These are phyloP conservation scores for Sinocyclocheilus anophthalmus DNA, from an alignment of 2,113 vertebrate species.

Conservation along the genomic window DNA sequence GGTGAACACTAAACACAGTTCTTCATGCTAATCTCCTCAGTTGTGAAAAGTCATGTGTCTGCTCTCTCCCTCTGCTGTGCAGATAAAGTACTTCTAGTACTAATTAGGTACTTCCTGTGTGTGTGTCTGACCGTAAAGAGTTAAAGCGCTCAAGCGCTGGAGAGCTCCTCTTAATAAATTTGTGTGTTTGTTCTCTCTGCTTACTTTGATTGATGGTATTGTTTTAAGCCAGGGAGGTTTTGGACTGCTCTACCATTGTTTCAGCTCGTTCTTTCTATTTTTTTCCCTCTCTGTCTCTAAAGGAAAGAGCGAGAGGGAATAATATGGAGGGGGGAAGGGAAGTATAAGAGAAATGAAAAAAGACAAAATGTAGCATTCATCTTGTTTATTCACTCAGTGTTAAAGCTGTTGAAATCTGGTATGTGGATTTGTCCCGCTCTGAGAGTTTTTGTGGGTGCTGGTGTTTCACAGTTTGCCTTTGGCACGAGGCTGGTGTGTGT, in stretches of 20 bases:
- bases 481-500: slow-evolving; percentile 37
- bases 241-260: slow-evolving; percentile 75
- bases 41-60: background rate
- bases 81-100: background rate
- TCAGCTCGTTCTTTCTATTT: slow-evolving; percentile 70
- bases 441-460: slow-evolving; percentile 54
- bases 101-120: background rate
- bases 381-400: slow-evolving; percentile 51
- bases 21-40: slow-evolving; percentile 4
- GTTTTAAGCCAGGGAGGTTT: slow-evolving; percentile 77
- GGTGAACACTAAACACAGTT: background rate
- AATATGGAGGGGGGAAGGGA: background rate
- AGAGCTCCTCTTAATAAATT: slow-evolving; percentile 53
- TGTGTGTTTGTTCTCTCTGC: slow-evolving; percentile 57
- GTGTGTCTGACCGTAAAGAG: slow-evolving; percentile 47
- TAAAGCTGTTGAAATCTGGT: slow-evolving; percentile 54
- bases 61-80: background rate
- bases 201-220: slow-evolving; percentile 77
- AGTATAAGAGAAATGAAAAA: slow-evolving; percentile 64
- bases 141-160: slow-evolving; percentile 56
- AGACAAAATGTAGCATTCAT: slow-evolving; percentile 66
- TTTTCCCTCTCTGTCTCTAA: slow-evolving; percentile 19
- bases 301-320: background rate
- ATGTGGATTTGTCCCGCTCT: slow-evolving; percentile 44
- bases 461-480: slow-evolving; percentile 58